Evolutionary conservation across 2,113 vertebrate genomes (phyloP).

Genomic region (Aphelocoma coerulescens): DNA sequence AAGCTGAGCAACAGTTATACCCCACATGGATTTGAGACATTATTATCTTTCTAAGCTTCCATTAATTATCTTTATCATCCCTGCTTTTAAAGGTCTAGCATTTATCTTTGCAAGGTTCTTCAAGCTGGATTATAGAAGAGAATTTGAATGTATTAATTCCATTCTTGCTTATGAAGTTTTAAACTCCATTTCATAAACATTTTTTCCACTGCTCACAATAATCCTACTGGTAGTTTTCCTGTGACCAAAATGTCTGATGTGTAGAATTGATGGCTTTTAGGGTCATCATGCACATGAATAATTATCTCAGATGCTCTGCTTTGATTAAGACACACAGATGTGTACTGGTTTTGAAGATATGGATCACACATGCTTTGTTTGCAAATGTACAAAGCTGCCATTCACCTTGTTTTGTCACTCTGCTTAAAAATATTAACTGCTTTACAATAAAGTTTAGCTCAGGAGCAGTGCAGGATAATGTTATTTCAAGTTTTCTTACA

Average conservation of each 20-base stretch:
- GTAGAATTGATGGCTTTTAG: not conserved
- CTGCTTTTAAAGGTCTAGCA: constrained; percentile 47
- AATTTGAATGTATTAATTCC: constrained; percentile 12
- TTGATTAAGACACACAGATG: not conserved
- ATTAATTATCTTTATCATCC: constrained; percentile 61
- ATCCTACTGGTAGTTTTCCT: not conserved
- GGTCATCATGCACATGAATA: not conserved
- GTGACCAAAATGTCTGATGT: not conserved
- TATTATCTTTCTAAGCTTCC: constrained; percentile 53
- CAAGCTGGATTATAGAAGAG: constrained; percentile 4
- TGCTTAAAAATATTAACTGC: not conserved
- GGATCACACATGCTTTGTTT: not conserved
- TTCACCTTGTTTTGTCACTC: not conserved
- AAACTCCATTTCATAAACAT: constrained; percentile 7
- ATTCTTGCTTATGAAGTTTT: constrained; percentile 8
- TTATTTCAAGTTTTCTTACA: not conserved
- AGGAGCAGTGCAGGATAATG: not conserved
- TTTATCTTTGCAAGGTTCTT: constrained; percentile 47
- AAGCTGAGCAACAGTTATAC: constrained; percentile 45
- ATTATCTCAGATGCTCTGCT: not conserved
- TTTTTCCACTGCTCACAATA: not conserved
- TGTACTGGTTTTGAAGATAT: not conserved
- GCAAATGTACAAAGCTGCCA: not conserved
- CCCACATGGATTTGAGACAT: constrained; percentile 41
- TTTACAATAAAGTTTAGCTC: not conserved